Evolutionary conservation across 2,797 vertebrate genomes (phyloP).

Genomic region (Falco rusticolus): DNA sequence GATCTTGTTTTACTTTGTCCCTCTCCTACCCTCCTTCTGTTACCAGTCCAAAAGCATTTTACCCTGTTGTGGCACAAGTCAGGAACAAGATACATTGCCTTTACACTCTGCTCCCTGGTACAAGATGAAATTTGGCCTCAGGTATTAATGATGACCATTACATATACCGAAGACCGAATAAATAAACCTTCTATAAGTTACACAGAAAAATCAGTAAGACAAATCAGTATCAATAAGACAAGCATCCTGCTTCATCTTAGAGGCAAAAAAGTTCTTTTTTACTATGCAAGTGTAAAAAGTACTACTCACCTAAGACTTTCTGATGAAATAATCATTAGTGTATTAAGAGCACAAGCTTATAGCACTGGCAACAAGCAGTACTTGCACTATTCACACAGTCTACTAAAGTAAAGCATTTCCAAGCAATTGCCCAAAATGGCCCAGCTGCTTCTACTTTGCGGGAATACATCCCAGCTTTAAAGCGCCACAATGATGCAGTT

Average conservation of each 20-base stretch:
- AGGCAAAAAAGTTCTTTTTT: background rate
- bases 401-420: background rate
- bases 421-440: background rate
- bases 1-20: background rate
- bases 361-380: background rate
- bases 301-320: background rate
- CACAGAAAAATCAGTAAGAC: background rate
- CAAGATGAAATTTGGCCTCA: background rate
- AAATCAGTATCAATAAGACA: background rate
- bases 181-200: background rate
- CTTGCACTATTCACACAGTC: background rate
- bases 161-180: background rate
- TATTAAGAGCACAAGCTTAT: background rate
- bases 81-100: background rate
- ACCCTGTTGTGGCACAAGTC: background rate
- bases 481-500: background rate
- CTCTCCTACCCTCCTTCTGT: background rate
- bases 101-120: background rate
- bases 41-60: background rate
- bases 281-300: background rate
- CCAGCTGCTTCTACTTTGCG: background rate
- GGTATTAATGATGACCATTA: background rate
- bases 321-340: background rate
- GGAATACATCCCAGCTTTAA: background rate
- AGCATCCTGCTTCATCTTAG: background rate